A percentile compares a stretch with the other conserved stretches of the same genome.
Evolutionary conservation across 2,797 vertebrate species (phyloP).

Genomic region (Gephyroberyx darwinii): DNA sequence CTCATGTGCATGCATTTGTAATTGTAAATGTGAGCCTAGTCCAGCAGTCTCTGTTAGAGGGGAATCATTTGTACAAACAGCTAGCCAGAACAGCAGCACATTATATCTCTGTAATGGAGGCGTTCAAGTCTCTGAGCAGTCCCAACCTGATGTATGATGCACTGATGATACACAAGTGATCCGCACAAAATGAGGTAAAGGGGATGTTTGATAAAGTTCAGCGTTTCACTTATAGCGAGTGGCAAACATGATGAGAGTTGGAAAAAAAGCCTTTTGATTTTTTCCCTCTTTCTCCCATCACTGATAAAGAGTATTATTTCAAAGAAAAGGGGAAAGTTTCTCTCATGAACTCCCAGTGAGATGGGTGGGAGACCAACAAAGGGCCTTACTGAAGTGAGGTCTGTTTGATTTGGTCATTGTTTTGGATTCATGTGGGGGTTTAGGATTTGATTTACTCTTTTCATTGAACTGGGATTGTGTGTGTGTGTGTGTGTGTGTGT

Average conservation of each 20-base stretch:
- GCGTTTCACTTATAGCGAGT: neutral
- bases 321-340: too few species aligned
- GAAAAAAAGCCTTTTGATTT: too few species aligned
- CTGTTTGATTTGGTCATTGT: too few species aligned
- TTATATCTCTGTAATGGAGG: constrained; percentile 43
- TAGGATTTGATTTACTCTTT: neutral
- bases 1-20: constrained; percentile 13
- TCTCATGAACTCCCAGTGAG: too few species aligned
- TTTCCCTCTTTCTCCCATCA: too few species aligned
- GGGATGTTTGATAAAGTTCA: constrained; percentile 21
- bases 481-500: too few species aligned
- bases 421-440: too few species aligned
- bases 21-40: neutral
- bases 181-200: constrained; percentile 15
- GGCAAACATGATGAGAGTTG: neutral
- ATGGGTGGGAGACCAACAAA: too few species aligned
- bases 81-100: constrained; percentile 11
- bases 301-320: too few species aligned
- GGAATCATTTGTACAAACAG: constrained; percentile 33
- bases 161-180: constrained; percentile 44
- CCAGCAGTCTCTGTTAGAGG: constrained; percentile 15
- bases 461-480: neutral
- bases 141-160: constrained; percentile 37
- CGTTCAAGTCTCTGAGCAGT: constrained; percentile 44
- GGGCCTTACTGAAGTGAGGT: too few species aligned